Base-by-base conservation (phyloP, 2,797 vertebrate genomes). In the Bovichtus diacanthus region DNA sequence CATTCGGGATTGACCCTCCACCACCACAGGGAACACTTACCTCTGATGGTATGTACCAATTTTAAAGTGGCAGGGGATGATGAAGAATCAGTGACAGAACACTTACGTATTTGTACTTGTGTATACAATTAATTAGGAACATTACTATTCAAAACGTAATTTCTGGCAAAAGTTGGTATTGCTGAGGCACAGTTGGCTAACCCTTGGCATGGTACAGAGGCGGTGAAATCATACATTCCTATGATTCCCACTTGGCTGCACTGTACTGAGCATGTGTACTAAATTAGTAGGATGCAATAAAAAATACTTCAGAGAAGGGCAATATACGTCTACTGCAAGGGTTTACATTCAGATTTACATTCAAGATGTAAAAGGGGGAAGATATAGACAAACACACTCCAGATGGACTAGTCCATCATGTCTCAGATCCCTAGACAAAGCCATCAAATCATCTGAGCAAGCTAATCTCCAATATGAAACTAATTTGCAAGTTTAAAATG, bases 1-100 rank as follows among this genome's bases (percentile, higher is more conserved):
- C 98, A 6, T 93, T 97, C 82, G 96, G 95, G 81, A 93, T 96
- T 0, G 93, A 97, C n/a, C 97, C 97, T 0, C 94, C 96, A 39
- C 92, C 93, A 8, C 95, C 95, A 3, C 94, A 95, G 76, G 95
- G 94, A 81, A 98, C 97, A 3, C 89, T 98, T 74, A 97, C 96
- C 58, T 95, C 97, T 6, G 97, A 98, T 70, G 98, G 98, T 96
- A 95, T 81, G 95, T 77, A 79, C 29, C 9, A 5, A 49, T 63
- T 66, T 68, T 6, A 46, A 55, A 27, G 11, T 25, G 15, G 9
- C 18, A 46, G 15, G 12, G 5, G 16, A 41, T 46, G 25, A 53
- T 25, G 10, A 43, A 46, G 16, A 12, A 47, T 58, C 44, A 68
- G 4, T 61, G 18, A 50, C 19, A 12, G 5, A 54, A 36, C 1